phyloP scores from a whole-genome alignment of 35 echinoderm and acorn worm species.

The Stichopus chloronotus region DNA sequence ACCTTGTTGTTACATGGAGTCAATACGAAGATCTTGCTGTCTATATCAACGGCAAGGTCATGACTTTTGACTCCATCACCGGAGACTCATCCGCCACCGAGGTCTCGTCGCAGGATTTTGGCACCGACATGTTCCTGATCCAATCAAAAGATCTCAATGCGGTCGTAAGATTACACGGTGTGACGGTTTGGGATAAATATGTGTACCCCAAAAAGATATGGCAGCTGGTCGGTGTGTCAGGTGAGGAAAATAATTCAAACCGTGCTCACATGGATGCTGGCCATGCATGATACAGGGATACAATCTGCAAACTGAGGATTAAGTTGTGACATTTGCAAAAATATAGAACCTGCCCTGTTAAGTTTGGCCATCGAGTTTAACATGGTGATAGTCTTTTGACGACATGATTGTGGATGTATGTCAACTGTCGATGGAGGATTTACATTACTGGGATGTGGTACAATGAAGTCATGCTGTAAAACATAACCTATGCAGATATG shows the following conservation, averaged over 20 bases:
- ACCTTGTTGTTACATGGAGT: conserved; percentile 54
- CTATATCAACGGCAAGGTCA: conserved; percentile 41
- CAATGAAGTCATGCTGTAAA: too few species aligned
- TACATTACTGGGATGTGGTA: too few species aligned
- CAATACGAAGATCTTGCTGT: conserved; percentile 41
- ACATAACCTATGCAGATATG: too few species aligned
- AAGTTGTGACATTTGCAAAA: background rate
- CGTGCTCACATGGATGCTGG: too few species aligned
- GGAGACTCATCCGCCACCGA: background rate
- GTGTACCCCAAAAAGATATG: conserved; percentile 30
- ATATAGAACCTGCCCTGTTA: background rate
- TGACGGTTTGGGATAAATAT: conserved; percentile 40
- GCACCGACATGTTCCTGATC: background rate
- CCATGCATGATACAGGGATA: background rate
- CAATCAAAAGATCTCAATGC: background rate
- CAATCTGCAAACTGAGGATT: background rate
- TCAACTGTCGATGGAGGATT: too few species aligned
- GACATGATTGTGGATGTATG: too few species aligned
- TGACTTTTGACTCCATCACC: background rate
- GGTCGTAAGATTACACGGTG: background rate
- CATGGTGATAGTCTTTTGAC: background rate
- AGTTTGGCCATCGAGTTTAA: background rate
- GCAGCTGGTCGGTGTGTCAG: conserved; percentile 33
- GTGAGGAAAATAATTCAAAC: background rate
- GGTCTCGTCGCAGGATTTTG: background rate